A percentile compares a stretch with the other conserved stretches of the same genome.
Conservation (phyloP, 2,113 vertebrate species). For the Austrofundulus limnaeus region DNA sequence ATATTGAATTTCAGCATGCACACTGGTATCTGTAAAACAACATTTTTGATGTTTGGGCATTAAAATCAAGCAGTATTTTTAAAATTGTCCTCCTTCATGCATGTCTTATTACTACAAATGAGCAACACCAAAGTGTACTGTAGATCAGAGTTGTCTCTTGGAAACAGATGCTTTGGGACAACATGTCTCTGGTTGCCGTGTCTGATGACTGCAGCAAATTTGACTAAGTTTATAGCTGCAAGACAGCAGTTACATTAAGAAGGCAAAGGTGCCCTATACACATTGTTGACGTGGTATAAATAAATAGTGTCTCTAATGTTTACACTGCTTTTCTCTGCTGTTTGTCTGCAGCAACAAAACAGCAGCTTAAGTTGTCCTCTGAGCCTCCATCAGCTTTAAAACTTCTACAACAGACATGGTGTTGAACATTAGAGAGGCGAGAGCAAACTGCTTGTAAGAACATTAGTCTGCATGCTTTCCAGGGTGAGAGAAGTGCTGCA, state of each 20-base stretch:
- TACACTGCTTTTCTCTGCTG: conserved; percentile 10
- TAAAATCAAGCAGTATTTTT: too few species aligned
- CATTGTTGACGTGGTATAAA: conserved; percentile 27
- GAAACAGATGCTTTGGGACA: background rate
- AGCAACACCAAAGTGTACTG: background rate
- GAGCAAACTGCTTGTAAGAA: conserved; percentile 22
- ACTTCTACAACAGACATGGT: conserved; percentile 35
- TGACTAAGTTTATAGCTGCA: conserved; percentile 21
- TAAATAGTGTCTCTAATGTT: conserved; percentile 8
- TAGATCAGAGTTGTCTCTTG: conserved; percentile 9
- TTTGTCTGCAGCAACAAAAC: conserved; percentile 31
- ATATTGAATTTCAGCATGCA: too few species aligned
- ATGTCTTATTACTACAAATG: conserved; percentile 7
- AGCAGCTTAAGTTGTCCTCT: conserved; percentile 30
- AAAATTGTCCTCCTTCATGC: too few species aligned
- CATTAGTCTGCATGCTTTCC: conserved; percentile 23
- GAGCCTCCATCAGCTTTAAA: conserved; percentile 39
- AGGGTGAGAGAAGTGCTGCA: conserved; percentile 26
- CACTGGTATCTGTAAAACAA: too few species aligned
- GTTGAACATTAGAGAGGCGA: conserved; percentile 34
- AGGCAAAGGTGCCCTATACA: conserved; percentile 21
- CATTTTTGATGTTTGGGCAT: too few species aligned
- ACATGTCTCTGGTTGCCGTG: background rate
- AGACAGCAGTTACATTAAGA: conserved; percentile 16
- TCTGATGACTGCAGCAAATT: conserved; percentile 25